Percentiles rank a stretch among this genome's conserved stretches.
phyloP scores from a whole-genome alignment of 2,888 invertebrate species.

The Mesorhabditis sp. region DNA sequence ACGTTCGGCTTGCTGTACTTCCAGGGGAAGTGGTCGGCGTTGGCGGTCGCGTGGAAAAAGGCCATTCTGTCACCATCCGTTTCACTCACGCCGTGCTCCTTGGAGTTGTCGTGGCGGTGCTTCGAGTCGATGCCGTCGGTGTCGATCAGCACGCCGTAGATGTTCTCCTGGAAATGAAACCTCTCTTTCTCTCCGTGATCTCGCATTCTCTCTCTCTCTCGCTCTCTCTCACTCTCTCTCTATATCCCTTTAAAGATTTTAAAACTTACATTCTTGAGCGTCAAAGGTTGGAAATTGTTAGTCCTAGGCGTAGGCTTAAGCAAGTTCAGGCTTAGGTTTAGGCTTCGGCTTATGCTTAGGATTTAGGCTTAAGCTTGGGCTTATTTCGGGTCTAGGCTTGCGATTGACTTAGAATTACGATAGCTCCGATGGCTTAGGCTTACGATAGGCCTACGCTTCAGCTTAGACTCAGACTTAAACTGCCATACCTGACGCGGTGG shows the following conservation, averaged over 20 bases:
- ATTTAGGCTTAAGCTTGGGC: too few relatives aligned
- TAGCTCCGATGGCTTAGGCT: too few relatives aligned
- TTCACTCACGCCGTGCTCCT: slow-evolving; percentile 16
- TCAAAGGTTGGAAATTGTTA: too few relatives aligned
- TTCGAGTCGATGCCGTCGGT: slow-evolving; percentile 16
- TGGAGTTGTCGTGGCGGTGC: slow-evolving; percentile 12
- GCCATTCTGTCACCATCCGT: not conserved
- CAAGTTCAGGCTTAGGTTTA: not conserved
- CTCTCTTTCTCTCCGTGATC: not conserved
- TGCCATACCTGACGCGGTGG: slow-evolving; percentile 30
- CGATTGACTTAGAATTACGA: too few relatives aligned
- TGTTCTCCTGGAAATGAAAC: slow-evolving; percentile 17
- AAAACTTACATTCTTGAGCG: slow-evolving; percentile 29
- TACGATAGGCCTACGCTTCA: too few relatives aligned
- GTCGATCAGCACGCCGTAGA: slow-evolving; percentile 32
- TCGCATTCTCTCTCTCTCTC: not conserved
- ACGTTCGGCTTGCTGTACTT: slow-evolving; percentile 5
- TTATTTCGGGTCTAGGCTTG: too few relatives aligned
- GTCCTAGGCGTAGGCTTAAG: too few relatives aligned
- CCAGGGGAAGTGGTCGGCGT: not conserved
- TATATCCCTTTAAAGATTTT: too few relatives aligned
- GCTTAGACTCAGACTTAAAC: too few relatives aligned
- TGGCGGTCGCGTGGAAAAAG: too few relatives aligned
- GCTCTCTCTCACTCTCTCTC: too few relatives aligned
- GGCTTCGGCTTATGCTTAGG: too few relatives aligned